Evolutionary conservation across 2,113 vertebrate genomes (phyloP), one percentile per base, ranked within the genome.

Genomic region (Clarias batrachus): DNA sequence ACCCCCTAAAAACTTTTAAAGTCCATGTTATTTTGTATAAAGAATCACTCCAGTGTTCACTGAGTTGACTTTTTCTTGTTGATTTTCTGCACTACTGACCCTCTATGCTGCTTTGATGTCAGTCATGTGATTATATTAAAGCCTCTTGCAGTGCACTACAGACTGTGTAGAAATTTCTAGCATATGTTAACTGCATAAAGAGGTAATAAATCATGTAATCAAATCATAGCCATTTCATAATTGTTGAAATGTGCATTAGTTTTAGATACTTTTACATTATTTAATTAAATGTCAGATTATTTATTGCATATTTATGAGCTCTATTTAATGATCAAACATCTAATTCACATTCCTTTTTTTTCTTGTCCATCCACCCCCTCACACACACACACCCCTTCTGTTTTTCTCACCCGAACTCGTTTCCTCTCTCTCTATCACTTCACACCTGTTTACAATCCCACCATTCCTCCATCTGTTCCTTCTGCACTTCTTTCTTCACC

Each of bases 341-440:
- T 85, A 88, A 82, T 86, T 17, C 37, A 86, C 66, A 30, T 71
- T 77, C 60, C 11, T n/a, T 33, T 17, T 71, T 41, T 70, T 79
- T 52, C 52, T 56, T 37, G 4, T 27, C 54, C 48, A 25, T 68
- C 21, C 83, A 63, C n/a, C 66, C 10, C 11, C 21, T 10, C 25
- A 21, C 71, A 1, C 41, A 13, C 41, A 59, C 77, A 59, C 77
- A 59, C 3, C n/a, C 14, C 6, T 77, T 7, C 33, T 81, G 78
- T 59, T 23, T 60, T 79, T 70, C 41, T 57, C 0, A 12, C 63
- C 62, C 63, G 57, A 57, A 73, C 56, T 80, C 41, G 63, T 59
- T 63, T 48, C 10, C 52, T 19, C 21, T 86, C 27, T 68, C 14
- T 82, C 60, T 70, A 12, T 56, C 30, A 33, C 81, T 56, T 83